phyloP scores from a whole-genome alignment of 2,888 invertebrate genomes.

The Leptopilina myrica region DNA sequence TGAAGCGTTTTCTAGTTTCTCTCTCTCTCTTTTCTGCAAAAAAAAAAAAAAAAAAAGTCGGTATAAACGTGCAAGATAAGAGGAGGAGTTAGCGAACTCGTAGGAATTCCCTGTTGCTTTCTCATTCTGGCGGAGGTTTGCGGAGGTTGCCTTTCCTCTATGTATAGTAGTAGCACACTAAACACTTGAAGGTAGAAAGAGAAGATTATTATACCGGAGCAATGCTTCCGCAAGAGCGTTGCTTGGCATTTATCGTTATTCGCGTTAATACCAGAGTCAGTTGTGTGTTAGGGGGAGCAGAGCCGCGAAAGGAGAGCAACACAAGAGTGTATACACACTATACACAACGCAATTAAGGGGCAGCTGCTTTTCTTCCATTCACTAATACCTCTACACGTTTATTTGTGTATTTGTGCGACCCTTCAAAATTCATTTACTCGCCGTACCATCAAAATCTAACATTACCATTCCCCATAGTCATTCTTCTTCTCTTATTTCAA shows the following conservation, averaged over 20 bases:
- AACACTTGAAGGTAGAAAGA: constrained; percentile 7
- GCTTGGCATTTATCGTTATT: constrained; percentile 40
- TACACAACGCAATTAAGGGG: constrained; percentile 29
- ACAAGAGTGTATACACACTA: constrained; percentile 1
- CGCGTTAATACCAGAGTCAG: constrained; percentile 30
- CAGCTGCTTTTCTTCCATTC: constrained; percentile 32
- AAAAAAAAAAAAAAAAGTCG: too few species aligned
- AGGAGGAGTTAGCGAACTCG: constrained; percentile 39
- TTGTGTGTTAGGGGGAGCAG: constrained; percentile 5
- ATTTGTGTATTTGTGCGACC: neutral
- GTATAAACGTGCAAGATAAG: constrained; percentile 29
- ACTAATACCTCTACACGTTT: neutral
- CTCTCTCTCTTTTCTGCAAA: neutral
- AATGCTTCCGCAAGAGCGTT: constrained; percentile 36
- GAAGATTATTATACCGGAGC: constrained; percentile 22
- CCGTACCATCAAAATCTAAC: constrained; percentile 31
- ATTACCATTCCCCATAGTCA: neutral
- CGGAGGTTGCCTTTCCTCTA: neutral
- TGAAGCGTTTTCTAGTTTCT: neutral
- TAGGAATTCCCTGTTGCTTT: constrained; percentile 39
- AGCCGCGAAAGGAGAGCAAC: constrained; percentile 36
- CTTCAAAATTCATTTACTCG: constrained; percentile 16
- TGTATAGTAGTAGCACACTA: neutral
- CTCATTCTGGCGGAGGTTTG: constrained; percentile 11
- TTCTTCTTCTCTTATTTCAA: constrained; percentile 11